Evolutionary conservation across 1,140 invertebrate genomes (phyloP), one percentile per base, ranked within the genome.

Genomic region (Mesaphorura yosii): DNA sequence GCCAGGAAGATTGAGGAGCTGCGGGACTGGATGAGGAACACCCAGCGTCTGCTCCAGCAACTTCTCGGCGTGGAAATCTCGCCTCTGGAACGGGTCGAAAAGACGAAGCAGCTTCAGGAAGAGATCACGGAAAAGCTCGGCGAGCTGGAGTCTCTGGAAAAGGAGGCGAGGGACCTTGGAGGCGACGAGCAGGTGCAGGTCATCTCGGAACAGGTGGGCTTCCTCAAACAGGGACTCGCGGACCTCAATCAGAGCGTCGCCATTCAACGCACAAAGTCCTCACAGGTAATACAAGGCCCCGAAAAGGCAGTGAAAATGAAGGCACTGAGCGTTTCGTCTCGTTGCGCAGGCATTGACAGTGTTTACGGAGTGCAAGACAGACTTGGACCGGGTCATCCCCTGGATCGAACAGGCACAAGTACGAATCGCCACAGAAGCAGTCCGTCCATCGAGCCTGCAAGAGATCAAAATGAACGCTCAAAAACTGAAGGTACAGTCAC

Each of bases 321-420:
- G n/a, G n/a, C n/a, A n/a, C n/a, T n/a, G n/a, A n/a, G n/a, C n/a
- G n/a, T n/a, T n/a, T n/a, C n/a, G n/a, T n/a, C n/a, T n/a, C n/a
- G n/a, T n/a, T n/a, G n/a, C 53, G 26, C 60, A 66, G 34, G 69
- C 71, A 46, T 51, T 65, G 10, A 50, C 57, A 20, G 59, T 55
- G 41, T 93, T 86, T 86, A 79, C 88, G 64, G 79, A 82, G 62
- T 93, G 89, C 68, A 84, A 91, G 70, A 73, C 76, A 37, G 77
- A 78, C 58, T 72, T 86, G 25, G 75, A 83, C 49, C 78, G 86
- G 68, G 76, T 95, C 25, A 83, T 84, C 67, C 88, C 88, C 2
- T 91, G 88, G 82, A 77, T 94, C 50, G 83, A 90, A 65, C 75
- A 87, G 65, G 85, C 84, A 22, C 88, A 93, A 73, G 71, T 81